These are phyloP conservation scores for Plectus sambesii DNA, from an alignment of 1,140 invertebrate species.

Conservation along the genomic window DNA sequence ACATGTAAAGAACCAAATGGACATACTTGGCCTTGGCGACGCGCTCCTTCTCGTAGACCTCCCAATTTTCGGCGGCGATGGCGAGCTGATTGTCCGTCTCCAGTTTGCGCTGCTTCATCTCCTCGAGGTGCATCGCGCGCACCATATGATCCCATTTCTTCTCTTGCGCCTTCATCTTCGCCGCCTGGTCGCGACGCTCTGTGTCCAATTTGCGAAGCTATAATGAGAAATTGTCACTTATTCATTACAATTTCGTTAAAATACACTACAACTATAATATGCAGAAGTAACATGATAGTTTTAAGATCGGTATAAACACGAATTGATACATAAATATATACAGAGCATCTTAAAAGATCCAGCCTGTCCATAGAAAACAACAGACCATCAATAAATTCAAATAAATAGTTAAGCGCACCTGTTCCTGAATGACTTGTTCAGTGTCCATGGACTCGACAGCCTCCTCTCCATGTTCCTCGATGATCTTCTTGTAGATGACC, in stretches of 20 bases:
- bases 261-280: too few relatives aligned
- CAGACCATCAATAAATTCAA: too few relatives aligned
- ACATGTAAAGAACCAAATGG: neutral
- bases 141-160: slow-evolving; percentile 44
- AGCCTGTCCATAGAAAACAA: too few relatives aligned
- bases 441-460: slow-evolving; percentile 38
- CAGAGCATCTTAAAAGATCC: slow-evolving; percentile 18
- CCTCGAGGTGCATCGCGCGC: slow-evolving; percentile 42
- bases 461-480: slow-evolving; percentile 40
- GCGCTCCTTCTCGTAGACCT: slow-evolving; percentile 32
- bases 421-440: slow-evolving; percentile 34
- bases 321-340: slow-evolving; percentile 14
- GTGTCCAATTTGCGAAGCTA: slow-evolving; percentile 30
- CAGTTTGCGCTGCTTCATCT: slow-evolving; percentile 32
- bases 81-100: slow-evolving; percentile 18
- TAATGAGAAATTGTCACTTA: slow-evolving; percentile 2
- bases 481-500: slow-evolving; percentile 34
- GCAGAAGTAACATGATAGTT: too few relatives aligned
- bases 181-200: slow-evolving; percentile 30
- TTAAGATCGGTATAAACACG: too few relatives aligned
- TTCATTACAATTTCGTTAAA: too few relatives aligned
- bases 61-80: slow-evolving; percentile 23
- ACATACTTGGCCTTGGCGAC: slow-evolving; percentile 38
- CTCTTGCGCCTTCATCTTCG: slow-evolving; percentile 38
- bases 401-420: too few relatives aligned